Evolutionary conservation across 2,888 invertebrate species (phyloP), one percentile per base, ranked within the genome.

Genomic region (Salpingus planirostris): DNA sequence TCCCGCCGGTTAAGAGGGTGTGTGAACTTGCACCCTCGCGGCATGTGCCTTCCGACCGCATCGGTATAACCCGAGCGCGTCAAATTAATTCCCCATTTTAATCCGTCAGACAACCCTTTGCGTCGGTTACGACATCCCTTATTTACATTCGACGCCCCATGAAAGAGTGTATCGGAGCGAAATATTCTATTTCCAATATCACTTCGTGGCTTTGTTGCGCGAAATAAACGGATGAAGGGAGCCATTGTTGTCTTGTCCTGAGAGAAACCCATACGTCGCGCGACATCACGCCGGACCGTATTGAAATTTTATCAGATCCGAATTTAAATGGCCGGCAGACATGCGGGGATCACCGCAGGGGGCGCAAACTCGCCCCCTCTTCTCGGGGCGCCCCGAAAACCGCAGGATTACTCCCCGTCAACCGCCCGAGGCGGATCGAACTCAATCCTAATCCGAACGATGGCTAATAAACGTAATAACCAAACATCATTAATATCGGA

Each of bases 111-210:
- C 46, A 45, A 51, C 48, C 55, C 52, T 53, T 50, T 49, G 49
- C 50, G 48, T 52, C 52, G 41, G 54, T 48, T 53, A 45, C n/a
- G n/a, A n/a, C 49, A 50, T 52, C 56, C 60, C 59, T 55, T 60
- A 61, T 61, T 60, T 61, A 60, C 59, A 60, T 59, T 53, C 50
- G 49, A 46, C 49, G 42, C 43, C n/a, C n/a, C 44, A 49, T 58
- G 58, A 62, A 62, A 60, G 60, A 52, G 60, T 59, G 51, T 56
- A 62, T 54, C 54, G 56, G 47, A 59, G 60, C 61, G 61, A 60
- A 59, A 60, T 61, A 60, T 62, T 61, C 60, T 56, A 60, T 62
- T 59, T 62, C 59, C 61, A 59, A 60, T 62, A 62, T 60, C 59
- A 58, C 59, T 57, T 55, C 49, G 47, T 52, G 50, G 57, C 59